Base-by-base conservation (phyloP, 2,797 vertebrate species). In the Mormyrops boulengeri region DNA sequence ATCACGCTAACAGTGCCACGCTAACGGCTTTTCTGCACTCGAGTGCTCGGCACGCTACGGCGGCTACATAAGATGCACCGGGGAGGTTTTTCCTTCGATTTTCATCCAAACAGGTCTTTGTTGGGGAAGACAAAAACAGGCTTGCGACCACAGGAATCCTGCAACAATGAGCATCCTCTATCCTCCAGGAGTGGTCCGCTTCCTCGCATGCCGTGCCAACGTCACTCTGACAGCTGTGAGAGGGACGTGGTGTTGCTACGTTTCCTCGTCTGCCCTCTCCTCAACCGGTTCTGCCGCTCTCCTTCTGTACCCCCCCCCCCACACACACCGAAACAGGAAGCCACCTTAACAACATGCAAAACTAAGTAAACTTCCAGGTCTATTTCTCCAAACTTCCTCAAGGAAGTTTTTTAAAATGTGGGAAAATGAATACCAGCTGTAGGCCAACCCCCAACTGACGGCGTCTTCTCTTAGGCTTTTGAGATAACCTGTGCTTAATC, bases 351-450 rank as follows among this genome's bases (percentile, higher is more conserved):
- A 93, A 93, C 94, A 94, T 94, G 92, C 89, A 92, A 89, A 89
- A 38, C 62, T 50, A 89, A 94, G 92, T 92, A 91, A 62, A 94
- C 93, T 96, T 97, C 95, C 93, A 95, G 89, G 93, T 93, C 93
- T 95, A 96, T 96, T 96, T 96, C 94, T 88, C 95, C 94, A 90
- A 91, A 94, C 90, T 94, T 96, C 96, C 97, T 96, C 93, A 93
- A 96, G 97, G 96, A 98, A 97, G 96, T 96, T 97, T 96, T 85
- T 97, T 94, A 93, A 95, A 96, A 93, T 95, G 96, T 98, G 97
- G 96, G 96, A 97, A 95, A 97, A 97, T 92, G 88, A 85, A 94
- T 93, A 93, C 88, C 50, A 73, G 91, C 90, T 92, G 90, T 92
- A 84, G 88, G 85, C 87, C 92, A 91, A 91, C 89, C 2, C 91